These are phyloP conservation scores for Sparus aurata DNA, from an alignment of 2,797 vertebrate species.

Conservation along the genomic window DNA sequence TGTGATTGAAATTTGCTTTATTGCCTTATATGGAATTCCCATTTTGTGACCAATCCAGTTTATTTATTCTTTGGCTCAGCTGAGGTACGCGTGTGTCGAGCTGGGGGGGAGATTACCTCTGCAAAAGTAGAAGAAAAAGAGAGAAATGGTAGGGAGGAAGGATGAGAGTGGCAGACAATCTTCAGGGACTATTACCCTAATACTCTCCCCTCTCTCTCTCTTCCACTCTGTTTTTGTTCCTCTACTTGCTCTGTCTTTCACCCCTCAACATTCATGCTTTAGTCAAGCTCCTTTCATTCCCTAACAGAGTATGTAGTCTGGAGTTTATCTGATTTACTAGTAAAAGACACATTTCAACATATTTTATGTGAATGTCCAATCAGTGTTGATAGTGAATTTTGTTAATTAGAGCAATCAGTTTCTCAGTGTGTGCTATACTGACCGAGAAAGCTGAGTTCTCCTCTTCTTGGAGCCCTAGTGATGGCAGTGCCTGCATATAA, in stretches of 20 bases:
- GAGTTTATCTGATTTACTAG: conserved; percentile 6
- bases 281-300: conserved; percentile 27
- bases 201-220: conserved; percentile 30
- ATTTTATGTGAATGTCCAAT: too few species aligned
- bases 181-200: conserved; percentile 72
- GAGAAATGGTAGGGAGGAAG: conserved; percentile 35
- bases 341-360: too few species aligned
- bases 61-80: conserved; percentile 84
- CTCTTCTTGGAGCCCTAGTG: too few species aligned
- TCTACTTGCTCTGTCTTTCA: conserved; percentile 34
- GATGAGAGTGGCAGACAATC: conserved; percentile 67
- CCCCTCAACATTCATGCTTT: conserved; percentile 22
- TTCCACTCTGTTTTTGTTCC: conserved; percentile 44
- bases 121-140: conserved; percentile 69
- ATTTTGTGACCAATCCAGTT: conserved; percentile 83
- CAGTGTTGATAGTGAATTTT: too few species aligned
- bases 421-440: too few species aligned
- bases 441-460: too few species aligned
- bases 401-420: too few species aligned
- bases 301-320: not conserved
- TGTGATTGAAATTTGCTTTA: conserved; percentile 87
- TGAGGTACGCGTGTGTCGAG: conserved; percentile 72
- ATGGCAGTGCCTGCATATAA: too few species aligned
- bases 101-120: conserved; percentile 78
- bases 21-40: conserved; percentile 84